phyloP scores from a whole-genome alignment of 2,113 vertebrate genomes.

The Mixornis gularis region DNA sequence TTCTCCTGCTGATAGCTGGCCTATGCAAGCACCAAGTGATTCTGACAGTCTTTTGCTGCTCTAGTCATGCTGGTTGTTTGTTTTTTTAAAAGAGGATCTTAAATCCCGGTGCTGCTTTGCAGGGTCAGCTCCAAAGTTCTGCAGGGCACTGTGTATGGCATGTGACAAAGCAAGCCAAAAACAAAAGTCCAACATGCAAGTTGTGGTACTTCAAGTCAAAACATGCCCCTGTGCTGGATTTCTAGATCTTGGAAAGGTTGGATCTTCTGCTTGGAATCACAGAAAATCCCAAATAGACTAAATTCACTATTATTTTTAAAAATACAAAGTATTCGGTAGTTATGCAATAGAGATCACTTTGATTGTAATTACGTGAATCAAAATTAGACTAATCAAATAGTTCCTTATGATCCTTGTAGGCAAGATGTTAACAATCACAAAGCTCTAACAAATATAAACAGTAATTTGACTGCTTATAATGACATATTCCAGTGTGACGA shows the following conservation, averaged over 20 bases:
- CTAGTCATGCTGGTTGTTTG: background rate
- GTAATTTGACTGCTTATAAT: background rate
- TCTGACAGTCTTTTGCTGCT: background rate
- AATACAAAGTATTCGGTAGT: background rate
- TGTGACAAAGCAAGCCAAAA: background rate
- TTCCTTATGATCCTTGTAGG: background rate
- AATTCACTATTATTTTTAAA: background rate
- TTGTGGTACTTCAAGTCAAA: background rate
- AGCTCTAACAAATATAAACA: background rate
- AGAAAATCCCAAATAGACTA: background rate
- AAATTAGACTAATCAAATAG: background rate
- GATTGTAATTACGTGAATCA: background rate
- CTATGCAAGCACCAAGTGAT: background rate
- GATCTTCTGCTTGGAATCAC: background rate
- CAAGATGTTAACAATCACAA: background rate
- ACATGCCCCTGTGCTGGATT: background rate
- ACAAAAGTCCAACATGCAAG: rapidly evolving
- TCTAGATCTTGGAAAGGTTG: background rate
- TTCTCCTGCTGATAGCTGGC: background rate
- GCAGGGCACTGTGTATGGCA: background rate
- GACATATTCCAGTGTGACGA: background rate
- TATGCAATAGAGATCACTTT: background rate
- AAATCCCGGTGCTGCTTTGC: background rate
- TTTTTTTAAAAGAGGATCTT: background rate
- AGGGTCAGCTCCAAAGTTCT: background rate